Base-by-base conservation (phyloP, 1,140 invertebrate genomes). In the Paralvinella palmiformis region DNA sequence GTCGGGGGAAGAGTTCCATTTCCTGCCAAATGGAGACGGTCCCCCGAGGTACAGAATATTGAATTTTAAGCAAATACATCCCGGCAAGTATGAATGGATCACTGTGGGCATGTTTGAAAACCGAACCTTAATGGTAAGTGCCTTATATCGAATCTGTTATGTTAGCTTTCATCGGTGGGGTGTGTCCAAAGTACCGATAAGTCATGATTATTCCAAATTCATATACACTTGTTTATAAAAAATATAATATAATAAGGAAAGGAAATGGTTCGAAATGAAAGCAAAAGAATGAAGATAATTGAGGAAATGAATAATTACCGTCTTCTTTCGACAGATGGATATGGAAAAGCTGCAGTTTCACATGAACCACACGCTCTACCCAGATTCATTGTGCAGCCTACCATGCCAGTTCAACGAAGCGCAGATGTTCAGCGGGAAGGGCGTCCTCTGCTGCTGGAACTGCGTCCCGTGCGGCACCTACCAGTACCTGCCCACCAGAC, bases 401-500 rank as follows among this genome's bases (percentile, higher is more conserved):
- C 89, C 91, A 33, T 97, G 94, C 78, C 86, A 87, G 65, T 80
- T 84, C 32, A 92, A 91, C 1, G 91, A 96, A 77, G 92, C 91
- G 59, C 94, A 92, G 82, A 89, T 91, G 76, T 92, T 91, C 78
- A 88, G 93, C 27, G 91, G 92, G n/a, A n/a, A n/a, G 73, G 92
- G 91, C 0, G 91, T 94, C 74, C 89, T 88, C 69, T 96, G 94
- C 77, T 96, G 94, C 77, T 97, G 94, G 93, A 92, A 92, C 71
- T 60, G 58, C 41, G 44, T 7, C 33, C 22, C 92, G 81, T 96
- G 94, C 78, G 87, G 89, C 52, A 88, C 89, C 74, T 94, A 94
- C 82, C 90, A 55, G 85, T 91, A 74, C 85, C 86, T n/a, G 73
- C 77, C 22, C 86, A 91, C 79, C 5, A 89, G 92, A 73, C 92